phyloP scores from a whole-genome alignment of 2,113 vertebrate species.

The Pelecanoides urinatrix region DNA sequence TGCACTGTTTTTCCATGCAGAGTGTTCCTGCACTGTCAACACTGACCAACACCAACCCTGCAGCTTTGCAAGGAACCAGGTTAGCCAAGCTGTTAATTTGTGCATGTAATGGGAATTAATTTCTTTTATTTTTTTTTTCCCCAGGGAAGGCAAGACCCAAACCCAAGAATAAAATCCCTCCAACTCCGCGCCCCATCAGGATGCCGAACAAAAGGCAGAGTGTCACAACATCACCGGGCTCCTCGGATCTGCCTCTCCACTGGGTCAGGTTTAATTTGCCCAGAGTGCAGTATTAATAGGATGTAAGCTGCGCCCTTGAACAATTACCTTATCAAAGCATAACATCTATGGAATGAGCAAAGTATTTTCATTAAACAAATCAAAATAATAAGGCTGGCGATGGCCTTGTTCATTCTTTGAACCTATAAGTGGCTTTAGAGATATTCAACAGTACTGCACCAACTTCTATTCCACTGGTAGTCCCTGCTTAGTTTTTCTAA shows the following conservation, averaged over 20 bases:
- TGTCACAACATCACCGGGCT: not conserved
- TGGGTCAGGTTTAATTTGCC: constrained; percentile 37
- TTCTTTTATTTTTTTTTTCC: not conserved
- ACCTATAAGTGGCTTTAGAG: constrained; percentile 23
- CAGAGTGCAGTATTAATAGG: constrained; percentile 6
- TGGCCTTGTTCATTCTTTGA: constrained; percentile 8
- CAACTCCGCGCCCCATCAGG: not conserved
- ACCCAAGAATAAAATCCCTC: not conserved
- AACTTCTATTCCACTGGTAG: not conserved
- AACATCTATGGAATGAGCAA: constrained; percentile 49
- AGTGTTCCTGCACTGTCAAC: not conserved
- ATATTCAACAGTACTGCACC: not conserved
- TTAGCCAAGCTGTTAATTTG: not conserved
- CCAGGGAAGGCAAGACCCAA: not conserved
- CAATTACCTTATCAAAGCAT: constrained; percentile 52
- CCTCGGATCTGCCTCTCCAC: not conserved
- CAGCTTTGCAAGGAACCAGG: not conserved
- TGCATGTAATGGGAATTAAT: not conserved
- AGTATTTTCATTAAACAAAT: constrained; percentile 53
- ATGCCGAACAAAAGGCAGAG: constrained; percentile 44
- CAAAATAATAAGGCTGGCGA: not conserved
- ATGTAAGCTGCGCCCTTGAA: constrained; percentile 31
- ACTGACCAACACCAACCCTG: not conserved
- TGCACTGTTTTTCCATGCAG: fast-evolving
- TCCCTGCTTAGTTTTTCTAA: not conserved